phyloP scores from a whole-genome alignment of 2,797 vertebrate species.

The Labeo calbasu region DNA sequence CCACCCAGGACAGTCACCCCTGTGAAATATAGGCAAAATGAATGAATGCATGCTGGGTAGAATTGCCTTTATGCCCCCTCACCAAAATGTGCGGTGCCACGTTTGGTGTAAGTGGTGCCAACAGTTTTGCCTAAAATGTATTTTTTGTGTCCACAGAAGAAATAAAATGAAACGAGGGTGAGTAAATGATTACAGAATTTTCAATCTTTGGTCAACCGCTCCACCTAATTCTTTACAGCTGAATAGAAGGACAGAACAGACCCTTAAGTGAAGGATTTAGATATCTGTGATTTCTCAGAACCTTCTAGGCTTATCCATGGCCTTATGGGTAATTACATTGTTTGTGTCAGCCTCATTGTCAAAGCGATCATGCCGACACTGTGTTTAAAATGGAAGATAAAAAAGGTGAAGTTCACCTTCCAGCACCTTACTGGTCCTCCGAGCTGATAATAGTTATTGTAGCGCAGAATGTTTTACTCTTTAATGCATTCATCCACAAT shows the following conservation, averaged over 20 bases:
- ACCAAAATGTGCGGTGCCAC: not conserved
- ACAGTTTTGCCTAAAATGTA: not conserved
- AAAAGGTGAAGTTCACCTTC: constrained; percentile 29
- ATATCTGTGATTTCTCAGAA: constrained; percentile 47
- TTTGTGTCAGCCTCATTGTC: constrained; percentile 70
- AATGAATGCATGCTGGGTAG: constrained; percentile 96
- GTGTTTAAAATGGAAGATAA: constrained; percentile 22
- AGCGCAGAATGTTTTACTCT: constrained; percentile 59
- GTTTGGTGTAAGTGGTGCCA: not conserved
- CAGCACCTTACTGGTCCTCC: not conserved
- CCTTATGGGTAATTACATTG: constrained; percentile 64
- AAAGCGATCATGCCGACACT: constrained; percentile 62
- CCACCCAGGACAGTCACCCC: constrained; percentile 91
- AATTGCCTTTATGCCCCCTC: not conserved
- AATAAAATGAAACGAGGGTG: not conserved
- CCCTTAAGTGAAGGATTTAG: constrained; percentile 62
- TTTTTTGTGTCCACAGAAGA: not conserved
- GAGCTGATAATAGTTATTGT: constrained; percentile 36
- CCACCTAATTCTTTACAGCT: constrained; percentile 7
- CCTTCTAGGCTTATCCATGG: constrained; percentile 47
- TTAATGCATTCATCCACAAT: constrained; percentile 68
- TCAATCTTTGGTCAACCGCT: not conserved
- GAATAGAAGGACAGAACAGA: constrained; percentile 10
- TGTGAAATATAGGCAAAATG: constrained; percentile 88
- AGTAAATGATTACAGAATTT: not conserved